Evolutionary conservation across 2,113 vertebrate species (phyloP), one percentile per base, ranked within the genome.

Genomic region (Talpa occidentalis): DNA sequence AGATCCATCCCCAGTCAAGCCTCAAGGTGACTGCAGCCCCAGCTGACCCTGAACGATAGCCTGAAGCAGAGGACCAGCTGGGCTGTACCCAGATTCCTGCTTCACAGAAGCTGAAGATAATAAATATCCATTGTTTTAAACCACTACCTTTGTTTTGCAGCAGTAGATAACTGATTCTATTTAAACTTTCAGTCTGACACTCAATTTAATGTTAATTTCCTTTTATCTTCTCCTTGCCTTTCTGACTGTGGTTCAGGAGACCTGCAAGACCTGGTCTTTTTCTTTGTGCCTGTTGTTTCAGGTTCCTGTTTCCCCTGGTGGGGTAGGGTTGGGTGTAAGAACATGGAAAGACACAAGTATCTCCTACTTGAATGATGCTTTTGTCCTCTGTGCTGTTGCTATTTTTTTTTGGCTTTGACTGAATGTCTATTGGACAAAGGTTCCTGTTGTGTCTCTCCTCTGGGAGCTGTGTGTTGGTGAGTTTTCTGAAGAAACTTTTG

Each of bases 391-490:
- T 86, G 72, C n/a, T 49, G 10, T 93, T 54, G 26, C n/a, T 80
- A 28, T 44, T 72, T 93, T 72, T 93, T 28, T 42, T 35, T 87
- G 91, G 64, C 28, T 93, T 80, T 72, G 54, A 72, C 28, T 35
- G 77, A 77, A 77, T 92, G 35, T 54, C 35, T 28, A 6, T 21
- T 49, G 7, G 19, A 62, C 37, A 87, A 72, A 54, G 47, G 6
- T 62, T 80, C 37, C 69, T 10, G 28, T 52, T 22, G 16, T 54
- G 21, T 32, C 3, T 66, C 5, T 80, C 7, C 37, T 87, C 79
- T 42, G 22, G 74, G 60, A 62, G 3, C 42, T 10, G 19, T 14
- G 3, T 35, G 8, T 54, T 14, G 44, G 10, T 47, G 19, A 52
- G 11, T 73, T 60, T 3, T 60, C 81, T 52, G 30, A 59, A 40